These are phyloP conservation scores for Drosophila gunungcola DNA, from an alignment of 1,140 invertebrate species.

Conservation along the genomic window DNA sequence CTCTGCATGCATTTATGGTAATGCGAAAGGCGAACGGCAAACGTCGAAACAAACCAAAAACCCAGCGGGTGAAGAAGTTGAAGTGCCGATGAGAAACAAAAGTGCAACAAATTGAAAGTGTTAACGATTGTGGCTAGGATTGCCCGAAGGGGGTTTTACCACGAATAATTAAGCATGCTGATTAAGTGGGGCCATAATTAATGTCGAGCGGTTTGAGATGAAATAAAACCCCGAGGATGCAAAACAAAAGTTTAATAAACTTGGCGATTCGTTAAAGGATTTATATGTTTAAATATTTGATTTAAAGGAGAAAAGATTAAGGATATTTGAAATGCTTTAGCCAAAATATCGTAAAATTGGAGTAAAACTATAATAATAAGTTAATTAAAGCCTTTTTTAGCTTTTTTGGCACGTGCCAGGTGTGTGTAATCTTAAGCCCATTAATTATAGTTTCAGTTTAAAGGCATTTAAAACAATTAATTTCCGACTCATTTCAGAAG, in stretches of 20 bases:
- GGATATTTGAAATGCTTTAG: no score
- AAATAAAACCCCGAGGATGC: not conserved
- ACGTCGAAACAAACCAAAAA: conserved; percentile 11
- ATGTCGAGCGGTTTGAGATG: not conserved
- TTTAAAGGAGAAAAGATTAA: no score
- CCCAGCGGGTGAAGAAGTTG: conserved; percentile 36
- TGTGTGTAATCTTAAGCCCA: no score
- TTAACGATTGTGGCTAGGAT: conserved; percentile 25
- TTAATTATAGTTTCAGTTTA: no score
- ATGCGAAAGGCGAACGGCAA: conserved; percentile 22
- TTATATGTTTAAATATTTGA: not conserved
- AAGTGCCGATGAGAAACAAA: conserved; percentile 32
- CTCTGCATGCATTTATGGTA: conserved; percentile 56
- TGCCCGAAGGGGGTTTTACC: not conserved
- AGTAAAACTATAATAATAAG: no score
- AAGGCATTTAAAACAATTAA: conserved; percentile 3
- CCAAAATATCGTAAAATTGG: no score
- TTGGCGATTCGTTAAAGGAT: not conserved
- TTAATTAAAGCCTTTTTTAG: no score
- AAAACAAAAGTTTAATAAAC: conserved; percentile 6
- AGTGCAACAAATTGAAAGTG: conserved; percentile 58
- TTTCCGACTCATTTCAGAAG: conserved; percentile 9
- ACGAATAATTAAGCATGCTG: conserved; percentile 35
- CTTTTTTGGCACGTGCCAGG: no score
- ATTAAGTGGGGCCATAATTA: conserved; percentile 25